These are phyloP conservation scores for Onychostoma macrolepis DNA, from an alignment of 2,113 vertebrate genomes.

Conservation along the genomic window DNA sequence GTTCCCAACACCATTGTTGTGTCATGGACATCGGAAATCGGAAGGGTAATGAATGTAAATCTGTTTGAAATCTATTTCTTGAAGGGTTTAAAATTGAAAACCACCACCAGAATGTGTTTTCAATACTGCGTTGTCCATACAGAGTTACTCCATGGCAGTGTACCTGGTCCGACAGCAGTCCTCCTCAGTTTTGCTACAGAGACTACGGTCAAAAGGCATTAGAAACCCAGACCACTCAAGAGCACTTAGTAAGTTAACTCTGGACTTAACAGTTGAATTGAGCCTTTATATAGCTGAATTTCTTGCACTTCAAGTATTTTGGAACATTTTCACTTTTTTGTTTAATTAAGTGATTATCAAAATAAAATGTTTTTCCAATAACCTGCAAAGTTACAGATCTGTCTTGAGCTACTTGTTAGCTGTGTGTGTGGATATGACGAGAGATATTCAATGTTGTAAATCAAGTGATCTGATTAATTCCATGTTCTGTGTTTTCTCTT, in stretches of 20 bases:
- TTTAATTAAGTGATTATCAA: background rate
- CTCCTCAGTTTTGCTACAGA: constrained; percentile 92
- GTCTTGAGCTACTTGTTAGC: background rate
- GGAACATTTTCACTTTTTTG: background rate
- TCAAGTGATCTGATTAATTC: constrained; percentile 44
- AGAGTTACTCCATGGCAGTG: constrained; percentile 99
- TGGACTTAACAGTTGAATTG: background rate
- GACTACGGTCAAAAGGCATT: constrained; percentile 95
- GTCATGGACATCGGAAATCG: constrained; percentile 98
- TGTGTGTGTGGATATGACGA: background rate
- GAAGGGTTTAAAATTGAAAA: background rate
- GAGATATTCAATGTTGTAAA: background rate
- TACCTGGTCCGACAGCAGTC: constrained; percentile 98
- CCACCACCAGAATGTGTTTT: background rate
- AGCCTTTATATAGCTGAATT: background rate
- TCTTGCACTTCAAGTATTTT: background rate
- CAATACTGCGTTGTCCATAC: constrained; percentile 35
- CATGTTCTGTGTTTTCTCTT: constrained; percentile 23
- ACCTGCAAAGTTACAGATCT: background rate
- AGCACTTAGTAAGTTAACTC: constrained; percentile 88
- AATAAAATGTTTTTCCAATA: background rate
- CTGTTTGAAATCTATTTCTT: background rate
- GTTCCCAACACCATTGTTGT: constrained; percentile 98
- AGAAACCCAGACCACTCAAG: constrained; percentile 98
- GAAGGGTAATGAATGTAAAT: constrained; percentile 81